Evolutionary conservation across 1,140 invertebrate genomes (phyloP).

Genomic region (Artemia franciscana): DNA sequence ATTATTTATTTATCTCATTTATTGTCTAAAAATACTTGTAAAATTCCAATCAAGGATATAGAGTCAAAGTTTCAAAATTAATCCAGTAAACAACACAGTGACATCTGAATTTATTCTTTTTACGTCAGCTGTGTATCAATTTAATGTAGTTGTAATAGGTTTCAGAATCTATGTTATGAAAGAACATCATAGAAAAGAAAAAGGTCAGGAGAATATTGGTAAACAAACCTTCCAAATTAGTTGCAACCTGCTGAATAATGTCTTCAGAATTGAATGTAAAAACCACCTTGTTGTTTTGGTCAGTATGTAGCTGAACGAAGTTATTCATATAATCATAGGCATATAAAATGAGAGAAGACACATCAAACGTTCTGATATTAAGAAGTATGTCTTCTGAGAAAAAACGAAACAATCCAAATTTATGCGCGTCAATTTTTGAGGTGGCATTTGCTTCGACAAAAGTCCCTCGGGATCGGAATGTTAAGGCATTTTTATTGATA

Average conservation of each 20-base stretch:
- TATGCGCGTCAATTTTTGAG: constrained; percentile 28
- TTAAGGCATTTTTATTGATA: constrained; percentile 66
- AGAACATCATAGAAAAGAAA: too few species aligned
- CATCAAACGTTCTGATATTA: constrained; percentile 64
- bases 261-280: constrained; percentile 60
- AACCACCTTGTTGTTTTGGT: constrained; percentile 41
- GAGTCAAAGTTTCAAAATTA: too few species aligned
- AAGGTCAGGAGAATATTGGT: background rate
- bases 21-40: too few species aligned
- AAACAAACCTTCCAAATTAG: constrained; percentile 33
- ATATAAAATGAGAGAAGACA: constrained; percentile 55
- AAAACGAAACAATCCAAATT: constrained; percentile 40
- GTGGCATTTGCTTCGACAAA: constrained; percentile 45
- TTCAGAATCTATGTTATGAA: too few species aligned
- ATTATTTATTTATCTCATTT: too few species aligned
- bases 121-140: too few species aligned
- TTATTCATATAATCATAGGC: constrained; percentile 82
- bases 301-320: constrained; percentile 69
- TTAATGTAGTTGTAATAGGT: too few species aligned
- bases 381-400: constrained; percentile 52
- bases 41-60: too few species aligned
- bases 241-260: constrained; percentile 49
- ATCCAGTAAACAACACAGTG: too few species aligned
- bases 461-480: constrained; percentile 53
- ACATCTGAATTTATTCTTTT: too few species aligned